Base-by-base conservation (phyloP, 1,140 invertebrate species). In the Lepidotrigona ventralis region DNA sequence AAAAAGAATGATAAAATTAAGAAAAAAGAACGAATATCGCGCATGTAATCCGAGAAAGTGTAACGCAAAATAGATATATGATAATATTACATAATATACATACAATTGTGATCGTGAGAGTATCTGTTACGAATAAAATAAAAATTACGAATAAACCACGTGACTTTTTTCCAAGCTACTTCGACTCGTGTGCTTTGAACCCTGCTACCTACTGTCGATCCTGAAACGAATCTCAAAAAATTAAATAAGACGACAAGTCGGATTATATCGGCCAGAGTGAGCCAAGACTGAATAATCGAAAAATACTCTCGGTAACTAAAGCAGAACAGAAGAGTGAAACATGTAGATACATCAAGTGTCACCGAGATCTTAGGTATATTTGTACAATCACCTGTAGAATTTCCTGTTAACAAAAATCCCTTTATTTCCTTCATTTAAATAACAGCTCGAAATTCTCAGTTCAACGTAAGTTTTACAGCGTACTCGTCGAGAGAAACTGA, bases 61-160 rank as follows among this genome's bases (percentile, higher is more conserved):
- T 89, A 89, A 90, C 56, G 81, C 81, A 86, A 76, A 78, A 71
- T 90, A 89, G 80, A 68, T 86, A 85, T 87, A 87, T 83, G 84
- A 84, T 86, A 77, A 88, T 85, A 89, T 83, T 89, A 88, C 68
- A 82, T 86, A 86, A 89, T 78, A 88, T 90, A 90, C 86, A 90
- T 87, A 92, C 83, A 91, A 91, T 90, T 90, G 90, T 91, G 91
- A 91, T 91, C 86, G 90, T 91, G 90, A 90, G 90, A 90, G 87
- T 91, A 91, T 89, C 90, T 91, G 90, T 90, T 91, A 87, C 83
- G 84, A 90, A 90, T 90, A 90, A 87, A 88, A 90, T 85, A 82
- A 76, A 90, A 88, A 64, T 89, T 90, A 83, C 88, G 89, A 91
- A 90, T 91, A 91, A 91, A 91, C 54, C 71, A 88, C 86, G 86